Conservation (phyloP, 2,113 vertebrate species). For the Mus pahari region DNA sequence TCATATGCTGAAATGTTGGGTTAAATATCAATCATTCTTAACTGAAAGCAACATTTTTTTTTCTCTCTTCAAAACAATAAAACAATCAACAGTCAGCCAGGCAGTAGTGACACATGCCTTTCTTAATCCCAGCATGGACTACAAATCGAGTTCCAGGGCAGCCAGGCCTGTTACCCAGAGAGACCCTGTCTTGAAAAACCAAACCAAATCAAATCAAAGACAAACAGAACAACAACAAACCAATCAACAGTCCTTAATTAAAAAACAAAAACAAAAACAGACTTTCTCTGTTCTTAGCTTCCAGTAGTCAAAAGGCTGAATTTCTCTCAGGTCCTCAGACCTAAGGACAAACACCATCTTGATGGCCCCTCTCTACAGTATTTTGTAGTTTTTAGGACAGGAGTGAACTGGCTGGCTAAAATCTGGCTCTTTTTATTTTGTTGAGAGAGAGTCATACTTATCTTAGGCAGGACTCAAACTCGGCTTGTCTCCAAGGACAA, state of each 20-base stretch:
- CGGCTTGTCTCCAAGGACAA: background rate
- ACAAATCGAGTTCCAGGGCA: no score
- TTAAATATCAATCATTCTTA: constrained; percentile 12
- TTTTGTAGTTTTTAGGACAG: background rate
- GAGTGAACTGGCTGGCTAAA: background rate
- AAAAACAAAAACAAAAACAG: background rate
- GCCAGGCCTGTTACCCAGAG: no score
- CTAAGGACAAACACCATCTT: background rate
- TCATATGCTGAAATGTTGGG: background rate
- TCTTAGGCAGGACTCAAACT: background rate
- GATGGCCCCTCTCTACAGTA: background rate
- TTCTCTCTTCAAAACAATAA: background rate
- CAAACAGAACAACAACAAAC: background rate
- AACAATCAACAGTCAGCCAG: background rate
- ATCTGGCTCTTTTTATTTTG: background rate
- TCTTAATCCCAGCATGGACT: no score
- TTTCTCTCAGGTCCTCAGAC: background rate
- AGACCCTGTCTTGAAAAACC: no score
- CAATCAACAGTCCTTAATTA: background rate
- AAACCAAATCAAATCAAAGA: no score
- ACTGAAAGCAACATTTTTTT: background rate
- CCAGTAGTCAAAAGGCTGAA: background rate
- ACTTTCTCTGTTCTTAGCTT: background rate
- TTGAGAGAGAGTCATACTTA: background rate
- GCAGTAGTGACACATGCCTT: no score